These are phyloP conservation scores for Gavia stellata DNA, from an alignment of 2,113 vertebrate genomes.

Conservation along the genomic window DNA sequence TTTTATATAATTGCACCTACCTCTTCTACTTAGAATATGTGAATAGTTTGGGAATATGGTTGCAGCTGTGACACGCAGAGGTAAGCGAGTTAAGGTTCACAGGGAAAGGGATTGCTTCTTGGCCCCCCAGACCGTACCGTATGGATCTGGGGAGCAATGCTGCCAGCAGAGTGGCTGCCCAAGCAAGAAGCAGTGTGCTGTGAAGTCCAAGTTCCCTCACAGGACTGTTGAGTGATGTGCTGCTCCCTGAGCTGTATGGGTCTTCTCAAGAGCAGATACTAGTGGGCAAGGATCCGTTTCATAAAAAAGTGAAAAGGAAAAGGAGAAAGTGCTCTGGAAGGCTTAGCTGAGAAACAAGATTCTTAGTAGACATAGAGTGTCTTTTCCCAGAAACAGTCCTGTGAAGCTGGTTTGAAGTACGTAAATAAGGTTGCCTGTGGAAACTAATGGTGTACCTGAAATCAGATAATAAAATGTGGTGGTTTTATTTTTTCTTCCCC, in stretches of 20 bases:
- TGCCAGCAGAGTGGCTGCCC: not conserved
- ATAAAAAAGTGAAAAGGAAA: not conserved
- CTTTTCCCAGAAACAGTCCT: not conserved
- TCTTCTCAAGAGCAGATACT: not conserved
- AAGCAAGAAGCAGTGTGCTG: not conserved
- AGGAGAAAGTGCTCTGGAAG: not conserved
- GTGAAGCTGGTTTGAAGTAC: not conserved
- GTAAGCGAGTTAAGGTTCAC: not conserved
- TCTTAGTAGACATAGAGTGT: not conserved
- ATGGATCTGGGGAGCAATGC: not conserved
- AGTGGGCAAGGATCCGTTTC: not conserved
- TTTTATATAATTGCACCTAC: not conserved
- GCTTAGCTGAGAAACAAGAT: not conserved
- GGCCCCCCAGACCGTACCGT: fast-evolving
- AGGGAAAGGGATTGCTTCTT: not conserved
- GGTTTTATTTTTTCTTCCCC: not conserved
- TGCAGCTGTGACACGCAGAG: not conserved
- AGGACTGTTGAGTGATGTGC: not conserved
- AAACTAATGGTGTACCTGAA: not conserved
- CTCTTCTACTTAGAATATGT: not conserved
- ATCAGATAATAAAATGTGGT: not conserved
- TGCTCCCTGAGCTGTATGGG: not conserved
- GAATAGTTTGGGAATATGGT: not conserved
- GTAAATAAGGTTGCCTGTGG: not conserved
- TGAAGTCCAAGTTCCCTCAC: not conserved